phyloP scores from a whole-genome alignment of 2,113 vertebrate genomes.

The Apodemus sylvaticus region DNA sequence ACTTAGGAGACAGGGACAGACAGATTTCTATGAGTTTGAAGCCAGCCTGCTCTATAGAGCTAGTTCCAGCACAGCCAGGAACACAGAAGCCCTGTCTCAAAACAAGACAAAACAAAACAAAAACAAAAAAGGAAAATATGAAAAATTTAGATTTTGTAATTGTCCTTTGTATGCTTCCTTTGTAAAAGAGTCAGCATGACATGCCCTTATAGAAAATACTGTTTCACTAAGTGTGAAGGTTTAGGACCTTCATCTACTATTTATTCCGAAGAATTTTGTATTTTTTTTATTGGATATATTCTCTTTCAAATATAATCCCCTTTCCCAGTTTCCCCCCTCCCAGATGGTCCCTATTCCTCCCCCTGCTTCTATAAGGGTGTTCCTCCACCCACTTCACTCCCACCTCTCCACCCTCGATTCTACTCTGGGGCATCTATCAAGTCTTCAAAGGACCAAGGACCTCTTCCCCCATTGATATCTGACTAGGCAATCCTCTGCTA shows the following conservation, averaged over 20 bases:
- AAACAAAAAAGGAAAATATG: background rate
- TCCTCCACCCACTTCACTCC: too few species aligned
- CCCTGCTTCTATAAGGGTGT: too few species aligned
- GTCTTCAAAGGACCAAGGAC: too few species aligned
- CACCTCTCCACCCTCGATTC: too few species aligned
- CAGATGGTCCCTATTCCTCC: too few species aligned
- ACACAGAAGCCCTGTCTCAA: background rate
- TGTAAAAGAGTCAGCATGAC: background rate
- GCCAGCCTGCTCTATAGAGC: background rate
- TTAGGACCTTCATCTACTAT: background rate
- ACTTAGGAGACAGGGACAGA: background rate
- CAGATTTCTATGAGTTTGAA: background rate
- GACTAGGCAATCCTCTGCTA: too few species aligned
- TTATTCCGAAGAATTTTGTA: slow-evolving; percentile 32
- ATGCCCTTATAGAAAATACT: background rate
- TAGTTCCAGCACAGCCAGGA: background rate
- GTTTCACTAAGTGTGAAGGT: background rate
- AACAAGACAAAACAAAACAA: too few species aligned
- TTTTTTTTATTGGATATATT: background rate
- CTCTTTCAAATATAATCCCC: too few species aligned
- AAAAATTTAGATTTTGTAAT: background rate
- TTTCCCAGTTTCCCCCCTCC: too few species aligned
- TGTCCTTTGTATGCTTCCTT: background rate
- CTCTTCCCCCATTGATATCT: too few species aligned
- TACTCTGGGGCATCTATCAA: too few species aligned